phyloP scores from a whole-genome alignment of 2,888 invertebrate species.

The Coelinius sp. region DNA sequence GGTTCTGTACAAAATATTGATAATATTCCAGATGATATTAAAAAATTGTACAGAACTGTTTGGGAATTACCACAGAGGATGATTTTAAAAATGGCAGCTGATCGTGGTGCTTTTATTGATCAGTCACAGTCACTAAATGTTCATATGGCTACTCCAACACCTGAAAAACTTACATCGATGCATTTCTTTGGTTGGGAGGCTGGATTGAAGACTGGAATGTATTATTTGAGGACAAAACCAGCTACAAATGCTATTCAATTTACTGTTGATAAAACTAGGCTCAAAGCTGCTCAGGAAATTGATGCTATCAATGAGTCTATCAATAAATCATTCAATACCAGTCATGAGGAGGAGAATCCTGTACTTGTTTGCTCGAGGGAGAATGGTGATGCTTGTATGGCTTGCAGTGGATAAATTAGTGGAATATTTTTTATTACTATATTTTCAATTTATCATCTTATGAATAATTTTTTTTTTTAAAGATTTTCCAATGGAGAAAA shows the following conservation, averaged over 20 bases:
- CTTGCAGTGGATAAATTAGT: slow-evolving; percentile 81
- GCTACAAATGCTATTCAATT: slow-evolving; percentile 98
- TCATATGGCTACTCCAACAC: slow-evolving; percentile 95
- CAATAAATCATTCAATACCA: slow-evolving; percentile 16
- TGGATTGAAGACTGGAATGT: slow-evolving; percentile 99
- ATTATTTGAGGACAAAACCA: slow-evolving; percentile 96
- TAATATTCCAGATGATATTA: slow-evolving; percentile 86
- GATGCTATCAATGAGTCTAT: slow-evolving; percentile 13
- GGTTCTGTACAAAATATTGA: slow-evolving; percentile 95
- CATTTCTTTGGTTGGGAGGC: slow-evolving; percentile 98
- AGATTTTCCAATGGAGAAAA: too few relatives aligned
- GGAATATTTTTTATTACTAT: background rate
- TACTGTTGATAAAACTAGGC: slow-evolving; percentile 91
- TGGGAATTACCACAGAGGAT: slow-evolving; percentile 97
- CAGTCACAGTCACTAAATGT: slow-evolving; percentile 99
- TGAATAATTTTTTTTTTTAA: too few relatives aligned
- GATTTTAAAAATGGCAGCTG: slow-evolving; percentile 96
- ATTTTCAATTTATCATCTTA: too few relatives aligned
- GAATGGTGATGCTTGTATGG: slow-evolving; percentile 89
- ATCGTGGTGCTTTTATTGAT: slow-evolving; percentile 97
- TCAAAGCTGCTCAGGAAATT: slow-evolving; percentile 63
- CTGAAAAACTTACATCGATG: slow-evolving; percentile 95
- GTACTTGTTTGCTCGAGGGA: slow-evolving; percentile 88
- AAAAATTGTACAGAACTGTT: slow-evolving; percentile 93
- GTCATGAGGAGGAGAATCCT: slow-evolving; percentile 71